A percentile compares a stretch with the other conserved stretches of the same genome.
Evolutionary conservation across 2,888 invertebrate genomes (phyloP).

Genomic region (Hemicrepidius hirtus): DNA sequence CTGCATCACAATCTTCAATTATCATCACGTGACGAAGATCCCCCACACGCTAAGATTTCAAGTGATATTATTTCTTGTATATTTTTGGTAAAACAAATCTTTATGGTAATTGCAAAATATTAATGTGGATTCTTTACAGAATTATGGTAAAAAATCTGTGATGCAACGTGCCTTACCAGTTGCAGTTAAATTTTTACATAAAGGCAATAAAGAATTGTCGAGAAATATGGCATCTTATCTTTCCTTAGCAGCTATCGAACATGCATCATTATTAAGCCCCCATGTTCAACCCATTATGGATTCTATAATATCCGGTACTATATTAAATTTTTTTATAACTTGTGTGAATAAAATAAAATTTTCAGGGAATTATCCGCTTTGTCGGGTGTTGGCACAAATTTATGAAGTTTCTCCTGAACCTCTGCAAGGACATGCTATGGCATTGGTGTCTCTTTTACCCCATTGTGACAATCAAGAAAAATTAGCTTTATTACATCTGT

Average conservation of each 20-base stretch:
- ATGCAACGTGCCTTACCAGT: constrained; percentile 92
- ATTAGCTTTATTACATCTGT: constrained; percentile 87
- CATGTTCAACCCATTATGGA: constrained; percentile 94
- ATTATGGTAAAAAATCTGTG: constrained; percentile 81
- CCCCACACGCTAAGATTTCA: constrained; percentile 97
- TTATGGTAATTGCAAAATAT: neutral
- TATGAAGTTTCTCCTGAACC: constrained; percentile 92
- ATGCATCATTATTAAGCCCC: constrained; percentile 88
- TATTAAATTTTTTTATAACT: no score
- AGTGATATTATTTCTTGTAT: constrained; percentile 96
- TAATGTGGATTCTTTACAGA: constrained; percentile 72
- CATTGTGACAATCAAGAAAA: constrained; percentile 92
- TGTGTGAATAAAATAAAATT: constrained; percentile 50
- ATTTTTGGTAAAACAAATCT: constrained; percentile 80
- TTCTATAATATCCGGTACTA: constrained; percentile 87
- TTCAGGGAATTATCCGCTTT: constrained; percentile 90
- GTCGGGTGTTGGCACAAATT: constrained; percentile 91
- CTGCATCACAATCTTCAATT: constrained; percentile 92
- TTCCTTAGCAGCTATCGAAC: constrained; percentile 93
- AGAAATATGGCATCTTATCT: constrained; percentile 94
- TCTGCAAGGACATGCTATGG: constrained; percentile 88
- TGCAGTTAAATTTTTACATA: constrained; percentile 93
- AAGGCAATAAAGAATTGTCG: constrained; percentile 92
- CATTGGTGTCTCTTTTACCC: constrained; percentile 86
- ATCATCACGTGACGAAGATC: constrained; percentile 86